Evolutionary conservation across 2,113 vertebrate species (phyloP), one percentile per base, ranked within the genome.

Genomic region (Melanerpes formicivorus): DNA sequence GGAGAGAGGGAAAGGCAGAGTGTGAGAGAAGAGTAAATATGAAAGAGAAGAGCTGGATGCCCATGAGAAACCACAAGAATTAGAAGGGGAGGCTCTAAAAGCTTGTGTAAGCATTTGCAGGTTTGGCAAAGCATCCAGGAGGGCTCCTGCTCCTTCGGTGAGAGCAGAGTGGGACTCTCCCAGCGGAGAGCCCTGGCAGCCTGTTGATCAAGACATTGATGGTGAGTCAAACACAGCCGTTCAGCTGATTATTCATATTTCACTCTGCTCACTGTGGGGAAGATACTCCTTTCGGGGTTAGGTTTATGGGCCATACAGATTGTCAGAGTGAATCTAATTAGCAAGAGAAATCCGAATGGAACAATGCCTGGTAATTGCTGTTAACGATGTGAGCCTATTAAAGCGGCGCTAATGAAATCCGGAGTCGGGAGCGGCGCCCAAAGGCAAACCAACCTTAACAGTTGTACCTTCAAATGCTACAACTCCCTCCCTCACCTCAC

Each of bases 281-380:
- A 91, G 90, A 90, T 75, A 72, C 80, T 91, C 85, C 83, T 96
- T 95, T 95, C 90, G 80, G 90, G 88, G 80, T 90, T 93, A 81
- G 84, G 60, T 88, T 96, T 95, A 91, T 72, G 70, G 92, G 50
- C 83, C 70, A 17, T 86, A 81, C 42, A 93, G 86, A 72, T 67
- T 86, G 87, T 67, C 0, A 0, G 58, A 91, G 83, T 66, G 71
- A 91, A 85, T 91, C 75, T 93, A 95, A 96, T 90, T 92, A 94
- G 87, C 67, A 70, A 92, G 78, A 92, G 81, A 82, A 95, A 91
- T 86, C 73, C 32, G 23, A 93, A 95, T 59, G 90, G 77, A 94
- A 95, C 77, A 88, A 88, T 37, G 82, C 84, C 56, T 73, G n/a
- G 73, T 90, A 93, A 91, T 80, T 72, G 91, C 80, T 90, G 84